Evolutionary conservation across 2,888 invertebrate species (phyloP).

Genomic region (Mantis religiosa): DNA sequence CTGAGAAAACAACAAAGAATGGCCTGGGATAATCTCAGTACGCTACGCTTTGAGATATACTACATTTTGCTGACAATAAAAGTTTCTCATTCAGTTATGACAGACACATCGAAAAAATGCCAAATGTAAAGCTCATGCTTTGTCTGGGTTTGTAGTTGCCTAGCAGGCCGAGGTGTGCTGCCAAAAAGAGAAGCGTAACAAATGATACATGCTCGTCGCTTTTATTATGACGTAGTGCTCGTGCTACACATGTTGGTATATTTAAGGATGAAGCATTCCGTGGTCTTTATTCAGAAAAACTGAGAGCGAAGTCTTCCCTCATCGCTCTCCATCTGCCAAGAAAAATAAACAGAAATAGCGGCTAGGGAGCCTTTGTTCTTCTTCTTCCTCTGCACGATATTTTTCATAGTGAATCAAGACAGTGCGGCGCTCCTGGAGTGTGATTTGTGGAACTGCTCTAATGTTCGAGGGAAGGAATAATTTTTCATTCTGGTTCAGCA

Average conservation of each 20-base stretch:
- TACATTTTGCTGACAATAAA: too few relatives aligned
- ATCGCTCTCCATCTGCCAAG: neutral
- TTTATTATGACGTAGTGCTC: neutral
- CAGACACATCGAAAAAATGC: too few relatives aligned
- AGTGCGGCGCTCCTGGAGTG: neutral
- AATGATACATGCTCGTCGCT: neutral
- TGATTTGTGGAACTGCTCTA: neutral
- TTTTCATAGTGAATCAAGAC: neutral
- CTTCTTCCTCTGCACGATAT: neutral
- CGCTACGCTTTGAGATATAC: too few relatives aligned
- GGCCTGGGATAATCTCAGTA: too few relatives aligned
- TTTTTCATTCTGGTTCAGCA: neutral
- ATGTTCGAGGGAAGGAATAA: neutral
- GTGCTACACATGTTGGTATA: neutral
- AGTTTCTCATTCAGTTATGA: too few relatives aligned
- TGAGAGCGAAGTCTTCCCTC: neutral
- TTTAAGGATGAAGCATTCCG: neutral
- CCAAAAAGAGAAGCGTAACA: neutral
- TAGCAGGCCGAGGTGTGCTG: too few relatives aligned
- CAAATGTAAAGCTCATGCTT: too few relatives aligned
- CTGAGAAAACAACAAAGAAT: too few relatives aligned
- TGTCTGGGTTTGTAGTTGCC: too few relatives aligned
- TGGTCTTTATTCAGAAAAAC: neutral
- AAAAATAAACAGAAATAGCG: neutral
- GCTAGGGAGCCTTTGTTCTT: neutral